Percentiles rank a stretch among this genome's conserved stretches.
Evolutionary conservation across 64 coral and sea anemone species (phyloP).

Genomic region (Anthopleura sola): DNA sequence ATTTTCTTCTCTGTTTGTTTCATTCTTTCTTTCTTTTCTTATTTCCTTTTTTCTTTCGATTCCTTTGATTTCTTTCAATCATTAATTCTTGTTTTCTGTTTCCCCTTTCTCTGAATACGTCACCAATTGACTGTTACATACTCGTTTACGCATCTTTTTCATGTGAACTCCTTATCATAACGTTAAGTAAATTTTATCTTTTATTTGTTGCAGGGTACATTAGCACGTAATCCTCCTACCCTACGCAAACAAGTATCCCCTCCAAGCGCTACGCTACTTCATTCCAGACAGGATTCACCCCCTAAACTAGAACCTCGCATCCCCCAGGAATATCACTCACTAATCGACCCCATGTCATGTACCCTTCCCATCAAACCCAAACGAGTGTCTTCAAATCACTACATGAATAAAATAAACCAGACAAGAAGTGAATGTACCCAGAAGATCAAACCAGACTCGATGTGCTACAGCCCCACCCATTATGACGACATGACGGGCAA

Average conservation of each 20-base stretch:
- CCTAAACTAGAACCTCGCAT: background rate
- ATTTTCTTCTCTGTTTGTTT: too few species aligned
- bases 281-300: background rate
- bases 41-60: too few species aligned
- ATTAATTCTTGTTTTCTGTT: too few species aligned
- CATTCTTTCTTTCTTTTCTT: too few species aligned
- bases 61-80: too few species aligned
- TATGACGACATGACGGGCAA: constrained; percentile 59
- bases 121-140: too few species aligned
- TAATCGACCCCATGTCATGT: background rate
- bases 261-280: background rate
- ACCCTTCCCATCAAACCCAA: constrained; percentile 1
- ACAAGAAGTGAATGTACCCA: constrained; percentile 50
- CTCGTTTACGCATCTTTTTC: too few species aligned
- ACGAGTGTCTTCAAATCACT: background rate
- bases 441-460: constrained; percentile 81
- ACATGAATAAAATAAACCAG: background rate
- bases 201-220: background rate
- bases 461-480: constrained; percentile 90
- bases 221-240: background rate
- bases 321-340: constrained; percentile 24
- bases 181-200: background rate
- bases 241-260: background rate
- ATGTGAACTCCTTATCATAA: too few species aligned
- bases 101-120: too few species aligned